Evolutionary conservation across 2,888 invertebrate genomes (phyloP), one percentile per base, ranked within the genome.

Genomic region (Melinopterus prodromus): DNA sequence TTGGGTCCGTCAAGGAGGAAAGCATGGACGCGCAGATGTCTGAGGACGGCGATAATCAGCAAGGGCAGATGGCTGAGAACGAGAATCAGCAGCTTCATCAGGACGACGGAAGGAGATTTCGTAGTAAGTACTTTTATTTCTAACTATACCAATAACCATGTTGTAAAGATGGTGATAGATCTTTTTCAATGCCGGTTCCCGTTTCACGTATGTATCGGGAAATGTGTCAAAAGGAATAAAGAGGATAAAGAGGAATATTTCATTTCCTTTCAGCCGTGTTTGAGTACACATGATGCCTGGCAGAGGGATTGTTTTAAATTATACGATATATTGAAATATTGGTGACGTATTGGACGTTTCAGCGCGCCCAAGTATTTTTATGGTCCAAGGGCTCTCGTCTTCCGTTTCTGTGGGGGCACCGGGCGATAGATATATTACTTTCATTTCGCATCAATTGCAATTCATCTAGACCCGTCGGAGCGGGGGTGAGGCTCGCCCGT

Each of bases 21-120:
- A 92, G 92, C 84, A 87, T 91, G 86, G 92, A 92, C 86, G 91
- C 91, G 82, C 91, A 91, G 85, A 90, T 90, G 86, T 91, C 91
- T 82, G 92, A 92, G 87, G 92, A 92, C 86, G 91, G 91, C 83
- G 92, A 92, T 85, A 80, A 75, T 0, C 90, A 86, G 77, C 89
- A 88, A 80, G 87, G 88, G 86, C 87, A 87, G 72, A 83, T 86
- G 14, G 87, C 87, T 74, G 88, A 88, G 83, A 87, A 87, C 81
- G 88, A 89, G 81, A 79, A 69, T 72, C 74, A 74, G 35, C 74
- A 74, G 35, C 16, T 87, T 88, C 69, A 87, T 88, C 89, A 89
- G 80, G 90, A 90, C 71, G 90, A 90, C 80, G 87, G 85, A 83
- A 86, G 92, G 87, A 92, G 91, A 87, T 92, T 92, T 88, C 89